Evolutionary conservation across 2,888 invertebrate species (phyloP), one percentile per base, ranked within the genome.

Genomic region (Protophormia terraenovae): DNA sequence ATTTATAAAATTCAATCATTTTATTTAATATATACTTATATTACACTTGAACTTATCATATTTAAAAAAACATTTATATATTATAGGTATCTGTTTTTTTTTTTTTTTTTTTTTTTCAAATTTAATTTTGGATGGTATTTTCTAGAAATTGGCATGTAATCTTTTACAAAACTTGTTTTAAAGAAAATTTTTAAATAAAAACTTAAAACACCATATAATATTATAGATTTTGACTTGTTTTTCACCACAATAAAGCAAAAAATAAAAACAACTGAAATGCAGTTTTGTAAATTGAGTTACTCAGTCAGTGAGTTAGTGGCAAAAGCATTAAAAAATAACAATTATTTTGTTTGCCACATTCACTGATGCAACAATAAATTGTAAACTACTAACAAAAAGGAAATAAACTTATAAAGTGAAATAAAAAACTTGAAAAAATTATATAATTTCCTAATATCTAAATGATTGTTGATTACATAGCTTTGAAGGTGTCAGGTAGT

Each of bases 221-320:
- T 27, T 58, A 12, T 58, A 38, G 16, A 6, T 38, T 58, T 8
- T 16, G 66, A 76, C 69, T 55, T 53, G 75, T 71, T 82, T n/a
- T 82, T 41, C 32, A 10, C 6, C 53, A 24, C 45, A 69, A 67
- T 45, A 24, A 55, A 41, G 14, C 12, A 8, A 5, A 0, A 53
- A 64, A 66, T 2, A 58, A 45, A 64, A 72, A 29, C 4, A n/a
- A 69, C n/a, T 62, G 1, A 71, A 79, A 32, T 69, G 60, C 50
- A 45, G 47, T 45, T 69, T 53, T 16, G 45, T 12, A 32, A 78
- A 67, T 35, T 77, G 72, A 81, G 72, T 77, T 71, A 84, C 35
- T 84, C 53, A 81, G 84, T 81, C 77, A 81, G 67, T 73, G 41
- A 77, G 81, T 67, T 47, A 62, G 32, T 72, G 50, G 72, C 32